Evolutionary conservation across 1,140 invertebrate species (phyloP).

Genomic region (Danaus melanippus): DNA sequence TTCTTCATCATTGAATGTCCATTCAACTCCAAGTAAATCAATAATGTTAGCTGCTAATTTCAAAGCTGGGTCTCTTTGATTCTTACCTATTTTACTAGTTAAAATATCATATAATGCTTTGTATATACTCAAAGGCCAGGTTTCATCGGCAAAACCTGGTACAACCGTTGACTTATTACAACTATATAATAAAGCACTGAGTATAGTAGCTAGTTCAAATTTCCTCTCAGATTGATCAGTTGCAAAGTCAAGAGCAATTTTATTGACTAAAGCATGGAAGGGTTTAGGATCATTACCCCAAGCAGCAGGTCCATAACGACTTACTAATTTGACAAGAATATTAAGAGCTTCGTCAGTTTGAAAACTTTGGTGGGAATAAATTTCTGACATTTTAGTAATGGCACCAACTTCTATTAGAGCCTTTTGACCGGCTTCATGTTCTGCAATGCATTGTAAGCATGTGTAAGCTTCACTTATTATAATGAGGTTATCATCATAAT

Average conservation of each 20-base stretch:
- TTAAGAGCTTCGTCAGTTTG: conserved; percentile 89
- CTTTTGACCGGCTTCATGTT: conserved; percentile 80
- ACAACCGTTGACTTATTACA: conserved; percentile 78
- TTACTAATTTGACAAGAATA: conserved; percentile 81
- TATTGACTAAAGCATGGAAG: conserved; percentile 87
- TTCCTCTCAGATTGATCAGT: conserved; percentile 89
- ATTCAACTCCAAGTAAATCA: conserved; percentile 87
- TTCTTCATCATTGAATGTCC: conserved; percentile 84
- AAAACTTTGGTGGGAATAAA: conserved; percentile 88
- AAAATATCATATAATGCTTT: conserved; percentile 87
- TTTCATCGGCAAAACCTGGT: conserved; percentile 76
- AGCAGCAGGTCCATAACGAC: conserved; percentile 77
- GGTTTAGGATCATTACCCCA: conserved; percentile 82
- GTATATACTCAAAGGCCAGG: conserved; percentile 84
- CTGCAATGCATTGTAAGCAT: conserved; percentile 85
- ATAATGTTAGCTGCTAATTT: conserved; percentile 85
- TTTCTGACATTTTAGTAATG: conserved; percentile 85
- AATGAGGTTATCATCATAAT: conserved; percentile 87
- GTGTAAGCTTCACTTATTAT: conserved; percentile 91
- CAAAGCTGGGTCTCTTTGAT: conserved; percentile 89
- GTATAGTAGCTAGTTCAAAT: conserved; percentile 85
- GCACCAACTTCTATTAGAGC: conserved; percentile 83
- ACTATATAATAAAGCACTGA: conserved; percentile 82
- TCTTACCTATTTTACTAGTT: conserved; percentile 87
- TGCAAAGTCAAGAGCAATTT: conserved; percentile 88